Evolutionary conservation across 2,113 vertebrate genomes (phyloP).

Genomic region (Aphelocoma coerulescens): DNA sequence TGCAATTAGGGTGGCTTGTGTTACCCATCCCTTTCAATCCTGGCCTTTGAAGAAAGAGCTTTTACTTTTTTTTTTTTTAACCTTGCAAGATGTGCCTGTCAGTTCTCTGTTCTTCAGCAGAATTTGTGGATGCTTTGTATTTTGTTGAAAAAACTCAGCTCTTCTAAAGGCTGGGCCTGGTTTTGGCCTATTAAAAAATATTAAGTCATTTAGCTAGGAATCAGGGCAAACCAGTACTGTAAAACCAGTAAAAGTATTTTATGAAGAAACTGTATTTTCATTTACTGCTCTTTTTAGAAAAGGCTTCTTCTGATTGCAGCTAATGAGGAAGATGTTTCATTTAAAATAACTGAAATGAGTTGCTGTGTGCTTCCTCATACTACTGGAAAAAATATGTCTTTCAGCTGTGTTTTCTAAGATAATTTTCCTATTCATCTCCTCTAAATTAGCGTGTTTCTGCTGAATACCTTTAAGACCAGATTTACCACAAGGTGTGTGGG

Average conservation of each 20-base stretch:
- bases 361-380: neutral
- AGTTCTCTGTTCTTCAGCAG: neutral
- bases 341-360: neutral
- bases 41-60: neutral
- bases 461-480: neutral
- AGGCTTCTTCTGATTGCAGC: neutral
- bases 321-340: neutral
- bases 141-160: neutral
- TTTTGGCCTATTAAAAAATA: neutral
- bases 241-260: neutral
- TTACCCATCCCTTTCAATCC: neutral
- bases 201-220: neutral
- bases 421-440: neutral
- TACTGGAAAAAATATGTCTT: neutral
- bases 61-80: neutral
- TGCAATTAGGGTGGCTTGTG: neutral
- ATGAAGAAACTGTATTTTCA: neutral
- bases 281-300: neutral
- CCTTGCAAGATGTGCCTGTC: neutral
- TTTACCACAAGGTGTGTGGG: neutral
- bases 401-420: neutral
- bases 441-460: neutral
- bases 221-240: neutral
- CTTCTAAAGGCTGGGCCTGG: neutral
- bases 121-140: neutral